Conservation (phyloP, 2,113 vertebrate species). For the Vulpes lagopus region DNA sequence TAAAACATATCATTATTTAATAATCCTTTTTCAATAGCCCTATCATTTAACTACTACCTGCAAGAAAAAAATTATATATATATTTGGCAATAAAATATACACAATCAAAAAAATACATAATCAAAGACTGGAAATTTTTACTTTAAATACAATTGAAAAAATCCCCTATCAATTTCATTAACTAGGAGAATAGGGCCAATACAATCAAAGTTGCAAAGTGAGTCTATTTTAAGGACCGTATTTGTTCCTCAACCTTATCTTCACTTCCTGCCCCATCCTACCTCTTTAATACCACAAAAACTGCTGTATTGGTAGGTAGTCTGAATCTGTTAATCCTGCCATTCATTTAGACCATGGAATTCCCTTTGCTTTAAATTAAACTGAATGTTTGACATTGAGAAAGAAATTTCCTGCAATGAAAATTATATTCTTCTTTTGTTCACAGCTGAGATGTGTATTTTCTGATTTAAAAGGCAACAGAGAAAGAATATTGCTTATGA, state of each 20-base stretch:
- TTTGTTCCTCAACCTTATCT: too few relatives aligned
- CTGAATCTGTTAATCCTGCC: neutral
- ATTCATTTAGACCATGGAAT: neutral
- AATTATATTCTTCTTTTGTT: neutral
- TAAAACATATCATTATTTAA: constrained; percentile 41
- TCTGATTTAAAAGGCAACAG: constrained; percentile 11
- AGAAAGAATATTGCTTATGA: neutral
- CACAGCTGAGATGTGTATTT: neutral
- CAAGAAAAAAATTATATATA: neutral
- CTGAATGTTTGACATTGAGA: neutral
- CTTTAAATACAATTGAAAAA: neutral
- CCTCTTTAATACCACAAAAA: neutral
- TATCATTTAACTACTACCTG: constrained; percentile 31
- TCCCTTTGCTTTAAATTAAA: constrained; percentile 13
- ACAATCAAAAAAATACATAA: neutral
- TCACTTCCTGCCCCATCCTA: accelerated
- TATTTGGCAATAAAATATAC: constrained; percentile 31
- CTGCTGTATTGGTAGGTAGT: neutral
- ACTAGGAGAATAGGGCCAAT: neutral
- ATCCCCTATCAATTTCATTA: neutral
- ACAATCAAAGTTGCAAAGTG: neutral
- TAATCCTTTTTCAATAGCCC: constrained; percentile 39
- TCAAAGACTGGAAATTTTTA: neutral
- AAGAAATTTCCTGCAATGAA: neutral
- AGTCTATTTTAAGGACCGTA: neutral